Conservation (phyloP, 92 coral and sea anemone species). For the Phenganax subtilis region DNA sequence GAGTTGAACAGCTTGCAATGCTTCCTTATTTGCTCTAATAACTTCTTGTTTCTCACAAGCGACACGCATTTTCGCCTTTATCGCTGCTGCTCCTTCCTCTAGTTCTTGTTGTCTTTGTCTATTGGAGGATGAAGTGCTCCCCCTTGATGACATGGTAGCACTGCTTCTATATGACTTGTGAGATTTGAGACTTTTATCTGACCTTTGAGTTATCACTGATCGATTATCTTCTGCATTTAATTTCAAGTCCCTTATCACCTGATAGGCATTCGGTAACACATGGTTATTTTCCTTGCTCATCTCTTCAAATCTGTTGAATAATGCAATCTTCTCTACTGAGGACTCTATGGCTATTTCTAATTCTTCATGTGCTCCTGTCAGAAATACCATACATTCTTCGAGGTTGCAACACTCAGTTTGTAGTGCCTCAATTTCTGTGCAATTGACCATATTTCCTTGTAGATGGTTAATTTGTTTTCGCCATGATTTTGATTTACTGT, state of each 20-base stretch:
- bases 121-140: constrained; percentile 6
- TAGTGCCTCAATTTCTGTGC: constrained; percentile 22
- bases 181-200: neutral
- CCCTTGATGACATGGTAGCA: neutral
- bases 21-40: constrained; percentile 28
- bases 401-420: constrained; percentile 22
- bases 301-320: constrained; percentile 34
- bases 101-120: constrained; percentile 38
- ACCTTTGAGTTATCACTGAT: constrained; percentile 11
- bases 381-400: constrained; percentile 10
- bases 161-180: neutral
- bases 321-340: constrained; percentile 19
- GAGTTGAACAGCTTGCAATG: constrained; percentile 30
- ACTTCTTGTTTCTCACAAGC: constrained; percentile 33
- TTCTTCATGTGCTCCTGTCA: constrained; percentile 26
- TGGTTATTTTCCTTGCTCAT: constrained; percentile 36
- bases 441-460: constrained; percentile 11
- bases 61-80: constrained; percentile 43
- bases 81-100: constrained; percentile 39
- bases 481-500: constrained; percentile 22
- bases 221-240: constrained; percentile 2
- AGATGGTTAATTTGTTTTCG: constrained; percentile 18
- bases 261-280: constrained; percentile 13
- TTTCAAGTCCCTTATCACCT: constrained; percentile 27
- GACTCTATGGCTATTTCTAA: constrained; percentile 9